Evolutionary conservation across 2,797 vertebrate species (phyloP).

Genomic region (Cynodonichthys magdalenae): DNA sequence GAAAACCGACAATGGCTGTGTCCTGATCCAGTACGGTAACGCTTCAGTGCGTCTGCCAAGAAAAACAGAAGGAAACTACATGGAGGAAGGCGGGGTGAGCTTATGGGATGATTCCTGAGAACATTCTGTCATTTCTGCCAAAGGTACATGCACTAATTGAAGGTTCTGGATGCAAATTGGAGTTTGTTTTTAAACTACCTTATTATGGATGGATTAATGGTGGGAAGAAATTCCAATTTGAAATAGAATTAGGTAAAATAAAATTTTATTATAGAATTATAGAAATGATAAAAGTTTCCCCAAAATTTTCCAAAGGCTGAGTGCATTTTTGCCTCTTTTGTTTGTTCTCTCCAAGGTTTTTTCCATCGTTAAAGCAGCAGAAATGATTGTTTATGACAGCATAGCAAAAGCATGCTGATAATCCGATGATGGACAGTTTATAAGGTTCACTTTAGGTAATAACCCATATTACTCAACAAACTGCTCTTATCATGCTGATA

Average conservation of each 20-base stretch:
- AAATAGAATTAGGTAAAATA: too few species aligned
- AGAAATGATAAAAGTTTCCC: neutral
- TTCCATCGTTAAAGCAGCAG: slow-evolving; percentile 26
- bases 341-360: slow-evolving; percentile 11
- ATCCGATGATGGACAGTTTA: slow-evolving; percentile 39
- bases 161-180: slow-evolving; percentile 5
- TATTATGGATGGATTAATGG: neutral
- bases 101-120: neutral
- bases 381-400: slow-evolving; percentile 20
- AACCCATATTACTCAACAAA: slow-evolving; percentile 33
- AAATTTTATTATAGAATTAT: too few species aligned
- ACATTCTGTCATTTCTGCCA: neutral
- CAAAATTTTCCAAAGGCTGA: neutral
- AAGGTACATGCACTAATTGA: slow-evolving; percentile 4
- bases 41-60: neutral
- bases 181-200: neutral
- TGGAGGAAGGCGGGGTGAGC: neutral
- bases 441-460: slow-evolving; percentile 18
- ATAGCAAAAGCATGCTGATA: slow-evolving; percentile 24
- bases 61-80: neutral
- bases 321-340: neutral
- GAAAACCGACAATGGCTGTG: neutral
- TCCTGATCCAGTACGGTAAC: neutral
- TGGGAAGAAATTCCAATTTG: too few species aligned
- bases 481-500: slow-evolving; percentile 19